A percentile compares a stretch with the other conserved stretches of the same genome.
phyloP scores from a whole-genome alignment of 2,797 vertebrate species.

The Syngnathus acus region DNA sequence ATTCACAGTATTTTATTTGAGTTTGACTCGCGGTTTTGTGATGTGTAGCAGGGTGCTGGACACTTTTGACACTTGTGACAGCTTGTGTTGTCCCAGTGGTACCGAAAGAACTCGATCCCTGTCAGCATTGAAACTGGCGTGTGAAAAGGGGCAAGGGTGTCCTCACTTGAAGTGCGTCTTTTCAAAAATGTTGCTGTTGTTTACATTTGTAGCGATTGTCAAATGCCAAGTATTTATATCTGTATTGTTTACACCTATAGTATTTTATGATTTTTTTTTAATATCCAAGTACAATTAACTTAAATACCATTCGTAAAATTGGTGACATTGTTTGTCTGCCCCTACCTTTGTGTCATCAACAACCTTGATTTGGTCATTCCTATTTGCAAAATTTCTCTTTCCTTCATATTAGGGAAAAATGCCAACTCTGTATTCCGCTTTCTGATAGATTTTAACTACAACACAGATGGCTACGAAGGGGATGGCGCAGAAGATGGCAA shows the following conservation, averaged over 20 bases:
- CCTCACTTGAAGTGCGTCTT: neutral
- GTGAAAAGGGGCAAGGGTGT: neutral
- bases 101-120: neutral
- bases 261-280: neutral
- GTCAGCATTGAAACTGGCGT: neutral
- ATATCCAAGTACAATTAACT: too few species aligned
- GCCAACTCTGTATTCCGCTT: slow-evolving; percentile 30
- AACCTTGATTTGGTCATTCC: neutral
- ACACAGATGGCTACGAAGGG: slow-evolving; percentile 89
- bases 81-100: neutral
- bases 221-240: too few species aligned
- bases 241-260: neutral
- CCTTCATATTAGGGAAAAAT: neutral
- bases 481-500: slow-evolving; percentile 90
- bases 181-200: too few species aligned
- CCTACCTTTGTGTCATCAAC: neutral
- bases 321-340: neutral
- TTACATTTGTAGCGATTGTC: too few species aligned
- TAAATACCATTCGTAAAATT: too few species aligned
- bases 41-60: neutral
- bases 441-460: slow-evolving; percentile 91
- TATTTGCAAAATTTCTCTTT: neutral
- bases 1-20: neutral
- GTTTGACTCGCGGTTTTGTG: neutral
- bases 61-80: neutral